Percentiles rank a stretch among this genome's conserved stretches.
Conservation (phyloP, 1,140 invertebrate species). For the Nylanderia fulva region DNA sequence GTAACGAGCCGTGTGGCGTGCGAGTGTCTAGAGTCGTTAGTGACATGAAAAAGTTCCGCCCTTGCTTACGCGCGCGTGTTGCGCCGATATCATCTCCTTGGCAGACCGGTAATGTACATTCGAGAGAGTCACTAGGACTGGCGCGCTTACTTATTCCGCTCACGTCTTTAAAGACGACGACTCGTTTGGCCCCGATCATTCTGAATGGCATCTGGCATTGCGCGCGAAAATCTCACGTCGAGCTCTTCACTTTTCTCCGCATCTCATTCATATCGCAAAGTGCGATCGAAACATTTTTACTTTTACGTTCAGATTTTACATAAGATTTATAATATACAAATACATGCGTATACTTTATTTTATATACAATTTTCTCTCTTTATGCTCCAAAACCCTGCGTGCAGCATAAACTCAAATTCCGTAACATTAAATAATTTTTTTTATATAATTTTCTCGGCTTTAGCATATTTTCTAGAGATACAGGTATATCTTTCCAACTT, state of each 20-base stretch:
- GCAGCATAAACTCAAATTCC: not conserved
- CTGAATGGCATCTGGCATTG: not conserved
- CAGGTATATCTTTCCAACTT: not conserved
- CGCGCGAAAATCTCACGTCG: not conserved
- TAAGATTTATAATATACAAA: too few relatives aligned
- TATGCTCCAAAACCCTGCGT: not conserved
- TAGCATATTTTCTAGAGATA: not conserved
- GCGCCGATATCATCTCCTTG: constrained; percentile 38
- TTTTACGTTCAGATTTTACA: too few relatives aligned
- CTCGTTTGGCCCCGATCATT: not conserved
- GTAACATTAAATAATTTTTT: constrained; percentile 6
- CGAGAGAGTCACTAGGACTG: constrained; percentile 28
- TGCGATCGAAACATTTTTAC: not conserved
- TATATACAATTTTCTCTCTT: not conserved
- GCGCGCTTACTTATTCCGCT: constrained; percentile 23
- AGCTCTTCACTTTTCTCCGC: not conserved
- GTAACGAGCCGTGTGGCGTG: constrained; percentile 62
- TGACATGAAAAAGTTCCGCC: constrained; percentile 59
- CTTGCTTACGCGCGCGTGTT: constrained; percentile 51
- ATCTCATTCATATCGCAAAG: not conserved
- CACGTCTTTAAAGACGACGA: not conserved
- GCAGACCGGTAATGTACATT: constrained; percentile 38
- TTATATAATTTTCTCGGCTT: not conserved
- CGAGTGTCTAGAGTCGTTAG: constrained; percentile 57
- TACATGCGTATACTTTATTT: too few relatives aligned